Percentiles rank a stretch among this genome's conserved stretches.
These are phyloP conservation scores for Heteropelma amictum DNA, from an alignment of 2,888 invertebrate species.

Conservation along the genomic window DNA sequence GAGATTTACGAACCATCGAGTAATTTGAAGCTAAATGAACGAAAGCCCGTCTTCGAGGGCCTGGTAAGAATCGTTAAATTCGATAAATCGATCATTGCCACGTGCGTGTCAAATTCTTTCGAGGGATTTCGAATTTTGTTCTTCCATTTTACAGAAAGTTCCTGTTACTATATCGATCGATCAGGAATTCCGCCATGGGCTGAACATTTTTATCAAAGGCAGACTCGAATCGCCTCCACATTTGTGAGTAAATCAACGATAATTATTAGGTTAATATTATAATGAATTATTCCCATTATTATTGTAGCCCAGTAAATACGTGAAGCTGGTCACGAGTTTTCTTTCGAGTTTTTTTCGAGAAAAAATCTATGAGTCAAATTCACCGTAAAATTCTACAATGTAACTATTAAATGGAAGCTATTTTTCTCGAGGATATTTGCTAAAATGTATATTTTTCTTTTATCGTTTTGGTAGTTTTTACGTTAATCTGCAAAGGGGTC, in stretches of 20 bases:
- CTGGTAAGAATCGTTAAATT: conserved; percentile 64
- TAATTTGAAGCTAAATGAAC: conserved; percentile 60
- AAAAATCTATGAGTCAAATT: too few species aligned
- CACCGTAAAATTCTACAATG: too few species aligned
- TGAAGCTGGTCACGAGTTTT: too few species aligned
- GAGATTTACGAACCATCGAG: conserved; percentile 65
- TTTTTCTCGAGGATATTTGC: too few species aligned
- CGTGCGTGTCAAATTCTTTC: conserved; percentile 33
- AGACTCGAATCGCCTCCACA: conserved; percentile 86
- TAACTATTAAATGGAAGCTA: too few species aligned
- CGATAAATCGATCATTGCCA: not conserved
- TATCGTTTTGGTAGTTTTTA: conserved; percentile 79
- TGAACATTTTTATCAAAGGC: conserved; percentile 80
- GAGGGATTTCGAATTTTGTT: conserved; percentile 16
- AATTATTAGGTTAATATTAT: not conserved
- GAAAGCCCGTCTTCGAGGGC: conserved; percentile 64
- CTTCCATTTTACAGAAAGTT: too few species aligned
- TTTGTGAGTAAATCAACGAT: conserved; percentile 77
- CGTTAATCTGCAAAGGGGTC: conserved; percentile 85
- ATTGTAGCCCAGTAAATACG: too few species aligned
- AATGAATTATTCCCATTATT: too few species aligned
- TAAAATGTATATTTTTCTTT: not conserved
- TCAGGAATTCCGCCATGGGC: conserved; percentile 78
- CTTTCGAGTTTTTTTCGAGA: too few species aligned
- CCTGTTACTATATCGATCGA: conserved; percentile 74